Percentiles rank a stretch among this genome's conserved stretches.
Conservation (phyloP, 2,888 invertebrate genomes). For the Rutpela maculata region DNA sequence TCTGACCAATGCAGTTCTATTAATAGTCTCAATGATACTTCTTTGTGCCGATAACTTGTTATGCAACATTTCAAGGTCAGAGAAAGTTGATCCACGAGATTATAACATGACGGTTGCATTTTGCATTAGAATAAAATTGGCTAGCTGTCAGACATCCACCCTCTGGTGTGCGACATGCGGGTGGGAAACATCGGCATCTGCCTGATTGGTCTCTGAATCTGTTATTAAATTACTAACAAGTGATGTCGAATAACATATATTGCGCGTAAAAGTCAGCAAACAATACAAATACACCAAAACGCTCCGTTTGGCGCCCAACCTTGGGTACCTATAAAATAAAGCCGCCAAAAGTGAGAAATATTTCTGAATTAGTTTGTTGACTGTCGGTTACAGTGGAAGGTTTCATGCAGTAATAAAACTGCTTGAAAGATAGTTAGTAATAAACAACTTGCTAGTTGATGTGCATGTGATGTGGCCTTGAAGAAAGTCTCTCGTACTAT, state of each 20-base stretch:
- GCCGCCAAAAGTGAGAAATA: neutral
- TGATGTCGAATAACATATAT: neutral
- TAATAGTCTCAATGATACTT: constrained; percentile 66
- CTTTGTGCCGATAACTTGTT: constrained; percentile 65
- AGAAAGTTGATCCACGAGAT: constrained; percentile 66
- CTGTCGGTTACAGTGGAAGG: constrained; percentile 14
- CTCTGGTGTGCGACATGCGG: neutral
- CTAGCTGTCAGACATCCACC: constrained; percentile 23
- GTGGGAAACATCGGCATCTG: constrained; percentile 43
- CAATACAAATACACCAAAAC: constrained; percentile 1
- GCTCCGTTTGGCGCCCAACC: constrained; percentile 5
- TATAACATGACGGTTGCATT: constrained; percentile 37
- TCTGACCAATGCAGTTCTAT: constrained; percentile 57
- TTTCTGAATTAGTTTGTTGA: constrained; percentile 18
- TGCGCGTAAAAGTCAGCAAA: constrained; percentile 3
- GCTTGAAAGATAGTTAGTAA: constrained; percentile 29
- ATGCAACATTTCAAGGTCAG: constrained; percentile 70
- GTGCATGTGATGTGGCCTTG: constrained; percentile 60
- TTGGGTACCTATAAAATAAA: constrained; percentile 1
- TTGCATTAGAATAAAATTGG: constrained; percentile 33
- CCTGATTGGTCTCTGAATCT: constrained; percentile 11
- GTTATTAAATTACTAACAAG: neutral
- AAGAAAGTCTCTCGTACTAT: constrained; percentile 65
- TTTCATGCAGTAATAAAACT: constrained; percentile 27
- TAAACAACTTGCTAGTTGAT: constrained; percentile 41